Percentiles rank a stretch among this genome's conserved stretches.
Conservation (phyloP, 2,113 vertebrate genomes). For the Telmatochromis brachygnathus region DNA sequence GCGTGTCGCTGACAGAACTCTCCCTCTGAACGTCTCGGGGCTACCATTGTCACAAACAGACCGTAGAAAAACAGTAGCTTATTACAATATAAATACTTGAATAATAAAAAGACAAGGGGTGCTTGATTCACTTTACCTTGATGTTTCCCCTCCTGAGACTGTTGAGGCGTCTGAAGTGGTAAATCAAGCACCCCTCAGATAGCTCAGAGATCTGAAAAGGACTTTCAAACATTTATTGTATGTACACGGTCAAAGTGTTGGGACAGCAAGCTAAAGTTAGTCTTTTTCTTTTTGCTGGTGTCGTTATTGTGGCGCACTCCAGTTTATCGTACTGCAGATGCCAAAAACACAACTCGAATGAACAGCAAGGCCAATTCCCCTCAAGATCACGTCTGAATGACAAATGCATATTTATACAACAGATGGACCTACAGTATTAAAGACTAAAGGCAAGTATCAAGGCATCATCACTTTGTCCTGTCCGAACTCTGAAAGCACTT, state of each 20-base stretch:
- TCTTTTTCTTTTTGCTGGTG: slow-evolving; percentile 21
- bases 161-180: background rate
- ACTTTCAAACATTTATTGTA: slow-evolving; percentile 16
- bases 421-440: background rate
- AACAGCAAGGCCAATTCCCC: background rate
- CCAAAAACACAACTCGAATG: background rate
- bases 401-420: background rate
- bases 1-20: background rate
- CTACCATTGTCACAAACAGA: slow-evolving; percentile 25
- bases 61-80: slow-evolving; percentile 53
- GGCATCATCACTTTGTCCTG: background rate
- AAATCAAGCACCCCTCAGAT: slow-evolving; percentile 24
- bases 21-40: background rate
- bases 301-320: background rate
- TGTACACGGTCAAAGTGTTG: slow-evolving; percentile 32
- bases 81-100: slow-evolving; percentile 39
- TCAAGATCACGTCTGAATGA: background rate
- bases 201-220: slow-evolving; percentile 10
- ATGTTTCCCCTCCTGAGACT: background rate
- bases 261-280: slow-evolving; percentile 44
- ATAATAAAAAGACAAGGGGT: slow-evolving; percentile 32
- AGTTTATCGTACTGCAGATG: background rate
- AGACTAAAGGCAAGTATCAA: slow-evolving; percentile 4
- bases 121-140: slow-evolving; percentile 2
- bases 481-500: background rate